phyloP scores from a whole-genome alignment of 2,797 vertebrate species.

The Rhinichthys osculus region DNA sequence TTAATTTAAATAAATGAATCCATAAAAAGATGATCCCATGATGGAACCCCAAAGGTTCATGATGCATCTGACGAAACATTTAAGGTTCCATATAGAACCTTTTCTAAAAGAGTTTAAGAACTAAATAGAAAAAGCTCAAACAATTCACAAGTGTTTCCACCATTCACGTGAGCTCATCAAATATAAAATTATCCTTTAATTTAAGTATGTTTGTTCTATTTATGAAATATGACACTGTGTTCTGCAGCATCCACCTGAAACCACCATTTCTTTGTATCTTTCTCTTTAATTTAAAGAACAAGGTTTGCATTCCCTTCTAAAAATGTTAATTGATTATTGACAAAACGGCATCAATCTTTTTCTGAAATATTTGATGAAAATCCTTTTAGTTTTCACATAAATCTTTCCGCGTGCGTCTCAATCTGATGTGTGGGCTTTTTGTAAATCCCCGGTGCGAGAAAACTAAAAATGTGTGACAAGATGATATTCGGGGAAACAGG shows the following conservation, averaged over 20 bases:
- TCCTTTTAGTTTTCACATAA: neutral
- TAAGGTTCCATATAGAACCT: neutral
- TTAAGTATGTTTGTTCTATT: neutral
- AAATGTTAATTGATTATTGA: neutral
- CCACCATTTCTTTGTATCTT: neutral
- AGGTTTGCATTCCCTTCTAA: neutral
- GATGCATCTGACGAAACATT: neutral
- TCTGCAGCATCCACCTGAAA: neutral
- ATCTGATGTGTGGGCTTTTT: constrained; percentile 13
- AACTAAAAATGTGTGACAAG: neutral
- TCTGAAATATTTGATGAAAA: neutral
- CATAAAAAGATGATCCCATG: no score
- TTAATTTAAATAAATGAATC: neutral
- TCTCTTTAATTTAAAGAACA: neutral
- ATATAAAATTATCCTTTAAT: neutral
- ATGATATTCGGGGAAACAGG: neutral
- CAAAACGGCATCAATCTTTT: neutral
- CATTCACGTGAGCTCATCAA: neutral
- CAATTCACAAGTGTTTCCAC: neutral
- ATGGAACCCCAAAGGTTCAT: neutral
- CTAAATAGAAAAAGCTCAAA: neutral
- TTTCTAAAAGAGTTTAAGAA: neutral
- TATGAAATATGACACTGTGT: neutral
- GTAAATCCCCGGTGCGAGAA: constrained; percentile 12
- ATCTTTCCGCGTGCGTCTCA: neutral